Conservation (phyloP, 2,797 vertebrate genomes). For the Tokudaia tokunoshimensis region DNA sequence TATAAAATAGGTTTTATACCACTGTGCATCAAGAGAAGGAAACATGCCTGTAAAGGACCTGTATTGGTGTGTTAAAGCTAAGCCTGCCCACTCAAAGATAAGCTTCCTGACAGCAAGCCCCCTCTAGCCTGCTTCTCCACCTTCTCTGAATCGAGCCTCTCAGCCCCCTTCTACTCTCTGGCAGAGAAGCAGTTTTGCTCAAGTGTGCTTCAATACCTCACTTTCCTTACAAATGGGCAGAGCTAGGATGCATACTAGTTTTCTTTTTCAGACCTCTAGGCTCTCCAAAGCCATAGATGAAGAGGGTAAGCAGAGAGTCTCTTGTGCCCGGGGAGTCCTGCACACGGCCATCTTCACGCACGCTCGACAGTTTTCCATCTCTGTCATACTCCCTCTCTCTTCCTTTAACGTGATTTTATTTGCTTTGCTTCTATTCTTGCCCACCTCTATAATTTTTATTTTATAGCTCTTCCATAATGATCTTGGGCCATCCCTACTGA, state of each 20-base stretch:
- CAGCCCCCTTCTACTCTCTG: not conserved
- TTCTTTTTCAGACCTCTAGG: conserved; percentile 42
- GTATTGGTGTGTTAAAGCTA: not conserved
- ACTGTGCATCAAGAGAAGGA: not conserved
- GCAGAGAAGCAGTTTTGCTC: not conserved
- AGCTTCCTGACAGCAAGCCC: not conserved
- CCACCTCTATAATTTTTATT: conserved; percentile 85
- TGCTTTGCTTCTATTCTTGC: conserved; percentile 84
- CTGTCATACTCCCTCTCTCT: conserved; percentile 59
- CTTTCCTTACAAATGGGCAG: not conserved
- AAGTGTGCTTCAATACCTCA: accelerated
- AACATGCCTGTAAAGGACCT: not conserved
- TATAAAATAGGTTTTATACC: conserved; percentile 36
- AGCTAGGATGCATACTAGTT: not conserved
- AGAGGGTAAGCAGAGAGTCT: not conserved
- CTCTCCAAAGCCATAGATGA: conserved; percentile 3
- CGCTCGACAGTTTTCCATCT: conserved; percentile 48
- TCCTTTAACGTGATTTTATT: conserved; percentile 82
- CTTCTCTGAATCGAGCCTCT: not conserved
- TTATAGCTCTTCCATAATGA: conserved; percentile 81
- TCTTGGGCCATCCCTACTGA: conserved; percentile 81
- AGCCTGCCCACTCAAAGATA: conserved; percentile 25
- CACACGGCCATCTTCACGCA: not conserved
- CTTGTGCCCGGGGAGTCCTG: not conserved
- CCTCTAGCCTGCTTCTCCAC: not conserved